Conservation (phyloP, 2,888 invertebrate species). For the Campoletis raptor region DNA sequence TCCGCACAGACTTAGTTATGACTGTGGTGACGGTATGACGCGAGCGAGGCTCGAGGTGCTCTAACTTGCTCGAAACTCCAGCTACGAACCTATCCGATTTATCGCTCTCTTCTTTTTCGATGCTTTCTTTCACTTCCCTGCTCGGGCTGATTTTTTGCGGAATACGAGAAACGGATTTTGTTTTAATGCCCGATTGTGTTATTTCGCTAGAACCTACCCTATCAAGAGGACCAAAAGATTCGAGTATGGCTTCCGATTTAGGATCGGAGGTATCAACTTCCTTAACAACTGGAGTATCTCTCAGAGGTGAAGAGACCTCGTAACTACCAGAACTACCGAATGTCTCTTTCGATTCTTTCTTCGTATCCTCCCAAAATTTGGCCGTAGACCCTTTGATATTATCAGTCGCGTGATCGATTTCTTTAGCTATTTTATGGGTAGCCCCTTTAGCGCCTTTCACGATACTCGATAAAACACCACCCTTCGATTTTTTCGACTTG, state of each 20-base stretch:
- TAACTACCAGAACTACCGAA: conserved; percentile 75
- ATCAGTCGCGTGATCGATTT: conserved; percentile 75
- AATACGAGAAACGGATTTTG: conserved; percentile 77
- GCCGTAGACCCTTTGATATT: conserved; percentile 72
- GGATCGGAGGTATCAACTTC: conserved; percentile 68
- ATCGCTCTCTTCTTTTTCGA: conserved; percentile 44
- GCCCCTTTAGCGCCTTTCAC: conserved; percentile 75
- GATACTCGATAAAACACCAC: conserved; percentile 75
- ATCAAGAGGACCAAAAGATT: conserved; percentile 71
- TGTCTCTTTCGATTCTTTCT: conserved; percentile 75
- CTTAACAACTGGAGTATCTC: conserved; percentile 66
- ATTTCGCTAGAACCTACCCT: conserved; percentile 56
- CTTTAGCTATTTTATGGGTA: conserved; percentile 74
- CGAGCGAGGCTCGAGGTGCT: conserved; percentile 84
- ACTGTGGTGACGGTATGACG: conserved; percentile 84
- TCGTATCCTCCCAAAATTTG: conserved; percentile 75
- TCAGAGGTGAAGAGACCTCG: conserved; percentile 74
- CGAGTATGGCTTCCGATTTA: conserved; percentile 72
- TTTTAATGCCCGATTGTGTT: conserved; percentile 58
- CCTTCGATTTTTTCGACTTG: conserved; percentile 73
- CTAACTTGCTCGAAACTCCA: conserved; percentile 78
- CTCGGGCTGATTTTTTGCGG: conserved; percentile 77
- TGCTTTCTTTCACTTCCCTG: conserved; percentile 70
- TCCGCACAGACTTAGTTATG: conserved; percentile 84
- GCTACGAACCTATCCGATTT: conserved; percentile 76